Evolutionary conservation across 1,140 invertebrate species (phyloP).

Genomic region (Nephotettix cincticeps): DNA sequence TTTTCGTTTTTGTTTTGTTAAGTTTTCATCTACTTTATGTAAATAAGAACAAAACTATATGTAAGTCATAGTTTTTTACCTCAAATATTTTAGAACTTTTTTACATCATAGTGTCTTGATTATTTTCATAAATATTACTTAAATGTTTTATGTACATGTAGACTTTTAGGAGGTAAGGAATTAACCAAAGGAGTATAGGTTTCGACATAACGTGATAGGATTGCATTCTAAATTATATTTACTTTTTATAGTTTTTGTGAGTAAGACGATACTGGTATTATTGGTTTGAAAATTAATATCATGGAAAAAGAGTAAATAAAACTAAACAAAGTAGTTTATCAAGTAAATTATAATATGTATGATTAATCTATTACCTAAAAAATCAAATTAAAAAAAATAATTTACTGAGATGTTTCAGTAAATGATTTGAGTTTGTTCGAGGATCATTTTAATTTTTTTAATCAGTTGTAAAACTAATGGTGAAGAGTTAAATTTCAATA

Average conservation of each 20-base stretch:
- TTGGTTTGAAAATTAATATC: no score
- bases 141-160: background rate
- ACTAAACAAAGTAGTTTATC: no score
- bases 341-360: no score
- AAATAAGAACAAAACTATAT: background rate
- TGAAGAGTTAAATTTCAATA: background rate
- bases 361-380: no score
- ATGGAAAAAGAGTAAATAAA: no score
- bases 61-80: conserved; percentile 9
- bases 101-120: background rate
- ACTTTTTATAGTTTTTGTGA: no score
- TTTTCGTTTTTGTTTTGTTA: conserved; percentile 11
- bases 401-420: background rate
- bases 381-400: no score
- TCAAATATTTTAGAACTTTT: background rate
- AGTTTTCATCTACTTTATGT: background rate
- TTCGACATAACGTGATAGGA: background rate
- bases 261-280: no score
- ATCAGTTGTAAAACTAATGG: background rate
- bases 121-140: background rate
- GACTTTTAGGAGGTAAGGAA: background rate
- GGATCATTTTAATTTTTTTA: background rate
- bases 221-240: background rate
- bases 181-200: background rate
- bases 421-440: background rate